A percentile compares a stretch with the other conserved stretches of the same genome.
phyloP scores from a whole-genome alignment of 53 echinoderm and acorn worm genomes.

The Echinarachnius parma region DNA sequence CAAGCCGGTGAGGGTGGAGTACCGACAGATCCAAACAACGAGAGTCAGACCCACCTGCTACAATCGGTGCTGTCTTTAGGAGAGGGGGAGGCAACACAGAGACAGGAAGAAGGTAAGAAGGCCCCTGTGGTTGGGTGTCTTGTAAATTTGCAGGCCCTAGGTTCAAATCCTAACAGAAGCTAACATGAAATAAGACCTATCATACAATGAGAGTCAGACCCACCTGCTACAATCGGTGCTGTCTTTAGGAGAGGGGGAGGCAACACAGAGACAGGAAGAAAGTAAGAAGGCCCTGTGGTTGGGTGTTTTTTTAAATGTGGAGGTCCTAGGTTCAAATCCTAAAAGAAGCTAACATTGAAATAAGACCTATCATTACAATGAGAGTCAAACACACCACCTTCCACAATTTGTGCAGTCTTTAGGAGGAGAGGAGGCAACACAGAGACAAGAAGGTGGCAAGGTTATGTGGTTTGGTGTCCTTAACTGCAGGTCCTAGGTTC shows the following conservation, averaged over 20 bases:
- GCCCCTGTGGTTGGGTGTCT: background rate
- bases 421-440: conserved; percentile 54
- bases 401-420: conserved; percentile 90
- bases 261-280: conserved; percentile 9
- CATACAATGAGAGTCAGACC: conserved; percentile 47
- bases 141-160: too few species aligned
- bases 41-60: conserved; percentile 67
- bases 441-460: conserved; percentile 1
- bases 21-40: conserved; percentile 1
- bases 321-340: too few species aligned
- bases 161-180: too few species aligned
- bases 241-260: conserved; percentile 82
- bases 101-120: conserved; percentile 7
- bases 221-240: conserved; percentile 91
- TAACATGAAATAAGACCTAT: too few species aligned
- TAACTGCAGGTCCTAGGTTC: too few species aligned
- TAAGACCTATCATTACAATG: conserved; percentile 14
- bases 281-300: background rate
- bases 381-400: conserved; percentile 65
- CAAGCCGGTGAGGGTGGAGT: conserved; percentile 2
- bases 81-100: conserved; percentile 54
- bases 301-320: too few species aligned
- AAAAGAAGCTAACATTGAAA: too few species aligned
- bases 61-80: conserved; percentile 97
- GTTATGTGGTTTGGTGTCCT: background rate